Percentiles rank a stretch among this genome's conserved stretches.
These are phyloP conservation scores for Proisotoma minuta DNA, from an alignment of 2,888 invertebrate species.

Conservation along the genomic window DNA sequence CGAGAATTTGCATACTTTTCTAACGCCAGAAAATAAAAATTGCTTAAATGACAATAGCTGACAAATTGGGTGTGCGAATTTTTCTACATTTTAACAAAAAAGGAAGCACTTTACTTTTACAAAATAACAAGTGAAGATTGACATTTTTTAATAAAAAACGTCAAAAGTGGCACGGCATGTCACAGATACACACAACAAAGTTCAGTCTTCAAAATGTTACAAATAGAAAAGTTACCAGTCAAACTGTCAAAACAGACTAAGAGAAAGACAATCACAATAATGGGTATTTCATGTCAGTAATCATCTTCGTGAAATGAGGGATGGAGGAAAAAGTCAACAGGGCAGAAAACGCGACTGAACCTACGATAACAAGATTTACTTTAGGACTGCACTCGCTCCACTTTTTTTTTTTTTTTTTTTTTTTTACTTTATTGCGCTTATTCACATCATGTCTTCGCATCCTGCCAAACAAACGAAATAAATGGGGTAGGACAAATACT, in stretches of 20 bases:
- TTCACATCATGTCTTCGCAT: no score
- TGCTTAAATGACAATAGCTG: background rate
- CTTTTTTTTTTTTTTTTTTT: background rate
- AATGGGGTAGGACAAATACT: no score
- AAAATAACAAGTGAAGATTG: constrained; percentile 1
- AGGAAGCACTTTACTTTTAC: background rate
- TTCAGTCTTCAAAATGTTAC: background rate
- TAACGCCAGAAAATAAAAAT: background rate
- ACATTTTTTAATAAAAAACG: constrained; percentile 8
- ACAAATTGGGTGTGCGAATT: background rate
- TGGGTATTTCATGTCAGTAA: constrained; percentile 8
- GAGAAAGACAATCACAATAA: constrained; percentile 7
- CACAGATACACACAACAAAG: background rate
- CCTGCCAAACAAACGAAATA: no score
- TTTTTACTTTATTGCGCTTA: background rate
- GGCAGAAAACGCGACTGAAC: constrained; percentile 2
- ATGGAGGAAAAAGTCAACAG: constrained; percentile 7
- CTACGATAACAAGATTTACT: constrained; percentile 11
- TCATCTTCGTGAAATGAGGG: constrained; percentile 4
- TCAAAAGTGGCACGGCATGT: background rate
- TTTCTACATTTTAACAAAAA: background rate
- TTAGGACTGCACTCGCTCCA: background rate
- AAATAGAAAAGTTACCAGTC: background rate
- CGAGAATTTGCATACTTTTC: background rate
- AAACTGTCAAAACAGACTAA: background rate